Conservation (phyloP, 1,140 invertebrate species). For the Ladona fulva region DNA sequence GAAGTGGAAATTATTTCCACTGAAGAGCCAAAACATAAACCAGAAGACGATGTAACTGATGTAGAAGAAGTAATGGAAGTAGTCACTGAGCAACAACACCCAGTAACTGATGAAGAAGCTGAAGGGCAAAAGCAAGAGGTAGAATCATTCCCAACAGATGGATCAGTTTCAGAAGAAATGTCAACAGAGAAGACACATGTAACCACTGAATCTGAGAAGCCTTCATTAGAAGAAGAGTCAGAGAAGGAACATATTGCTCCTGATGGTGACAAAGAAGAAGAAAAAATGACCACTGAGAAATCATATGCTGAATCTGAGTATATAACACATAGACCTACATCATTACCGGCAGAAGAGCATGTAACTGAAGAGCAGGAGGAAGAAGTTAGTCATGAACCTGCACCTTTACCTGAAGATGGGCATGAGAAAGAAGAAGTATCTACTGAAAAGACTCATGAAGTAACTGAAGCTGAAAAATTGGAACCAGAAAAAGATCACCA, state of each 20-base stretch:
- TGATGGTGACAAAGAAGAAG: background rate
- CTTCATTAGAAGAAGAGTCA: background rate
- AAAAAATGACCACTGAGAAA: too few species aligned
- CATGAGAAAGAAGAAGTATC: constrained; percentile 9
- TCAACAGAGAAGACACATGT: background rate
- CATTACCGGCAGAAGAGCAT: too few species aligned
- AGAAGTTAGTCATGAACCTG: background rate
- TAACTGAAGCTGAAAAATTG: constrained; percentile 11
- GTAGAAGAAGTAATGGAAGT: constrained; percentile 12
- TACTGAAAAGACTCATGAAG: constrained; percentile 16
- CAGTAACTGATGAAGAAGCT: background rate
- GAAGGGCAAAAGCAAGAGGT: constrained; percentile 12
- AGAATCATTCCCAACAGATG: background rate
- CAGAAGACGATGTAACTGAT: constrained; percentile 4
- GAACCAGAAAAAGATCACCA: constrained; percentile 22
- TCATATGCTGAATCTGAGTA: constrained; percentile 12
- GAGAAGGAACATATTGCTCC: too few species aligned
- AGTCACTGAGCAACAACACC: constrained; percentile 11
- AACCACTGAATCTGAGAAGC: background rate
- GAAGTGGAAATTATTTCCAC: constrained; percentile 13
- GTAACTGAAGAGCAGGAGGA: background rate
- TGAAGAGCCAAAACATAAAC: background rate
- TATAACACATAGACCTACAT: background rate
- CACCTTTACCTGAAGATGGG: constrained; percentile 11
- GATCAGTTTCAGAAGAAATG: background rate